Evolutionary conservation across 2,888 invertebrate genomes (phyloP).

Genomic region (Diploptera punctata): DNA sequence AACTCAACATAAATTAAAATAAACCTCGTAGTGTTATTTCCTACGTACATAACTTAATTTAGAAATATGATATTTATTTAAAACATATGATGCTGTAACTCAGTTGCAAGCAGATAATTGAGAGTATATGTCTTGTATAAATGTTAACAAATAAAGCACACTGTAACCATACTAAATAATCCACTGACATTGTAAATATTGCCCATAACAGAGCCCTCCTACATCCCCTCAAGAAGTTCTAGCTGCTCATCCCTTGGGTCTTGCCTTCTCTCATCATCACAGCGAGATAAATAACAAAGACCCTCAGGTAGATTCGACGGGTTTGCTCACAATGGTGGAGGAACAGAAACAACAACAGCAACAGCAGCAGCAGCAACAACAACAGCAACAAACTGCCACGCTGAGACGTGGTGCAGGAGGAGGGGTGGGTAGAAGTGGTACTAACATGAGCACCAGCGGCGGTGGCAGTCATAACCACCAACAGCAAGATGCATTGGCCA

Average conservation of each 20-base stretch:
- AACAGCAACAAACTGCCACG: conserved; percentile 38
- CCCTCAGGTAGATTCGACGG: conserved; percentile 30
- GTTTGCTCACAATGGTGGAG: conserved; percentile 42
- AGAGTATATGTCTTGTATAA: too few species aligned
- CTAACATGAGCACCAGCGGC: conserved; percentile 18
- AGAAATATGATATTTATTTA: too few species aligned
- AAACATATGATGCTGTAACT: too few species aligned
- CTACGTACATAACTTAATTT: too few species aligned
- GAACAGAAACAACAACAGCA: conserved; percentile 21
- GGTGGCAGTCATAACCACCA: conserved; percentile 33
- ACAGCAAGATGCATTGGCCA: conserved; percentile 42
- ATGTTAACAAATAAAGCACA: too few species aligned
- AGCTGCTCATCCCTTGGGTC: conserved; percentile 49
- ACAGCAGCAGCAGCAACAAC: conserved; percentile 43
- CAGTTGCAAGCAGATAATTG: too few species aligned
- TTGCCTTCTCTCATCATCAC: conserved; percentile 45
- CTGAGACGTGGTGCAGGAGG: conserved; percentile 18
- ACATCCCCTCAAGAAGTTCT: conserved; percentile 49
- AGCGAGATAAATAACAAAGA: conserved; percentile 12
- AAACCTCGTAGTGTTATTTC: too few species aligned
- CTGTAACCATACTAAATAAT: too few species aligned
- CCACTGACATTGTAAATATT: conserved; percentile 10
- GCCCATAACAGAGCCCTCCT: conserved; percentile 52
- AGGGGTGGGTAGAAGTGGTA: conserved; percentile 42
- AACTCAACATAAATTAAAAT: too few species aligned